Evolutionary conservation across 2,113 vertebrate genomes (phyloP).

Genomic region (Thamnaconus septentrionalis): DNA sequence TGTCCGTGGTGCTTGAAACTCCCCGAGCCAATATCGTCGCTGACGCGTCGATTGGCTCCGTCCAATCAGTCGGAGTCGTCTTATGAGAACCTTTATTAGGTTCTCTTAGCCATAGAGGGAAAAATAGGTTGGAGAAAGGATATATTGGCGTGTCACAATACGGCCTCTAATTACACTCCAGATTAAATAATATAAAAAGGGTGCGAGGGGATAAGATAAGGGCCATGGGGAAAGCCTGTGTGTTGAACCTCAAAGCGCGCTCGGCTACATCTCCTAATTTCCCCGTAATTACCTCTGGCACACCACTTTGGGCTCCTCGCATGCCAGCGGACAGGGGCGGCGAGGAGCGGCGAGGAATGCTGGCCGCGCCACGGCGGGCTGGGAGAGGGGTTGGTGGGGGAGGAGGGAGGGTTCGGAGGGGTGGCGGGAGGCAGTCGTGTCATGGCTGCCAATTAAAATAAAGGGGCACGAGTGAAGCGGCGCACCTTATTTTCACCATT

Average conservation of each 20-base stretch:
- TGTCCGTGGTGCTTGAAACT: conserved; percentile 47
- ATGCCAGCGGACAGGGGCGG: conserved; percentile 1
- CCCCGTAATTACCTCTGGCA: conserved; percentile 42
- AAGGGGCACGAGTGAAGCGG: conserved; percentile 40
- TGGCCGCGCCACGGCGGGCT: conserved; percentile 3
- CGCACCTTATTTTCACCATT: conserved; percentile 46
- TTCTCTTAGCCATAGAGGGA: conserved; percentile 9
- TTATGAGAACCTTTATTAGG: conserved; percentile 7
- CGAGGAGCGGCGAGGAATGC: conserved; percentile 27
- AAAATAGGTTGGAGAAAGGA: not conserved
- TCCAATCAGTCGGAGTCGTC: conserved; percentile 24
- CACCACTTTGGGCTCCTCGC: not conserved
- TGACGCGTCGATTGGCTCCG: not conserved
- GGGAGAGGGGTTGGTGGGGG: conserved; percentile 4
- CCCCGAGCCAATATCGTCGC: conserved; percentile 38
- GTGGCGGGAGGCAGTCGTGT: not conserved
- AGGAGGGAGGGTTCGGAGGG: too few species aligned
- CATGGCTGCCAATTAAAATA: conserved; percentile 54
- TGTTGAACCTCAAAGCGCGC: conserved; percentile 28
- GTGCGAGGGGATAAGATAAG: conserved; percentile 23
- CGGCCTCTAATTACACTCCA: conserved; percentile 39
- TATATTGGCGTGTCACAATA: conserved; percentile 17
- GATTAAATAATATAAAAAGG: conserved; percentile 41
- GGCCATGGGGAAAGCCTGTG: conserved; percentile 7
- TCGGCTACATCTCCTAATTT: conserved; percentile 34